phyloP scores from a whole-genome alignment of 2,888 invertebrate genomes.

The Lepidochrysops patricia region DNA sequence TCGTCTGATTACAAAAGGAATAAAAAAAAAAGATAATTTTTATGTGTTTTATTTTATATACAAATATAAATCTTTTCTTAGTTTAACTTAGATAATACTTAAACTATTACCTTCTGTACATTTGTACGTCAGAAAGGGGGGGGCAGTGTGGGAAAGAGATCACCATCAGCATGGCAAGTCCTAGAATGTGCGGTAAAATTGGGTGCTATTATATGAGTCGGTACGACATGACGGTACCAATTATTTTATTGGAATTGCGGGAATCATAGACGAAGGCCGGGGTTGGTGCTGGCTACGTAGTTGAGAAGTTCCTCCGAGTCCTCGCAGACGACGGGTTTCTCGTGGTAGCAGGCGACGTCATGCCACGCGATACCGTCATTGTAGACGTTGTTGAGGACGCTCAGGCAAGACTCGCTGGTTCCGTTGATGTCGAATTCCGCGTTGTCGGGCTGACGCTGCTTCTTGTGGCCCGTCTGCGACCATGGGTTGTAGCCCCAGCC shows the following conservation, averaged over 20 bases:
- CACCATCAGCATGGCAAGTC: conserved; percentile 39
- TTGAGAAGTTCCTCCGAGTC: conserved; percentile 91
- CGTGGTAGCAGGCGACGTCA: conserved; percentile 94
- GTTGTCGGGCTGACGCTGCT: conserved; percentile 90
- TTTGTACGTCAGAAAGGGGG: conserved; percentile 42
- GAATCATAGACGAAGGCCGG: conserved; percentile 84
- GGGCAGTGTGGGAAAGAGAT: conserved; percentile 50
- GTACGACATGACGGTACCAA: neutral
- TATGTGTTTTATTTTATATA: conserved; percentile 60
- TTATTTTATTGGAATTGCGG: neutral
- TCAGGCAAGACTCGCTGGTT: conserved; percentile 90
- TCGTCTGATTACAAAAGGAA: neutral
- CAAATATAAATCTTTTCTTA: conserved; percentile 65
- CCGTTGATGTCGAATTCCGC: conserved; percentile 93
- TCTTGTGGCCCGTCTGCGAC: conserved; percentile 94
- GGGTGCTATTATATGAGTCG: conserved; percentile 18
- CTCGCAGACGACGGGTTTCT: conserved; percentile 93
- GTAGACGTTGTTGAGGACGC: conserved; percentile 93
- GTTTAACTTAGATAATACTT: conserved; percentile 54
- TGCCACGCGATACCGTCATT: conserved; percentile 96
- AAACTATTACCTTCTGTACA: conserved; percentile 58
- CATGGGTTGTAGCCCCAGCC: conserved; percentile 91
- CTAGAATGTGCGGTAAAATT: conserved; percentile 17
- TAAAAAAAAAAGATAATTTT: conserved; percentile 31
- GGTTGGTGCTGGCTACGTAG: conserved; percentile 89